Base-by-base conservation (phyloP, 64 coral and sea anemone genomes). In the Stichodactyla mertensii region DNA sequence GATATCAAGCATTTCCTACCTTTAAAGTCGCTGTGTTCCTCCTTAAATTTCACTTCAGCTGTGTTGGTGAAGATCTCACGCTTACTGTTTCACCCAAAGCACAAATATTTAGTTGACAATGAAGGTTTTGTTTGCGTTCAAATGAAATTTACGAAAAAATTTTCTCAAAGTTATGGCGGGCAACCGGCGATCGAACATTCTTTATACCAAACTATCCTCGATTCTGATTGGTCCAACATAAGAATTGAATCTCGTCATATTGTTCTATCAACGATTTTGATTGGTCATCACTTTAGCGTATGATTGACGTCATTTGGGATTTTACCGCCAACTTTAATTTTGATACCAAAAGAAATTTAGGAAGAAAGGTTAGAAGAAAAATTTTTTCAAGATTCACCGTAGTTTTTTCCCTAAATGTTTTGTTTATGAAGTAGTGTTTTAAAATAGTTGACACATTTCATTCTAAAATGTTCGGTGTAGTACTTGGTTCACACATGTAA, bases 321-420 rank as follows among this genome's bases (percentile, higher is more conserved):
- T 74, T 74, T 74, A 74, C 69, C 69, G 69, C 69, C 69, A 36
- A 74, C 69, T 74, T 74, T 23, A 74, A 74, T 74, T 6, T 27
- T 31, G 26, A 74, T 11, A 5, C 24, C 7, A 57, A 57, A 10
- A 10, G 2, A n/a, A n/a, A n/a, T n/a, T 57, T 57, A 57, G 22
- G 9, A 74, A 74, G 56, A 15, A 74, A 74, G 36, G 9, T 12
- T 20, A 9, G 62, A 66, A 66, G 22, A 66, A 6, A 66, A 20
- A n/a, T 0, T 66, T n/a, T n/a, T 66, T 5, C 5, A 66, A 66
- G 20, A n/a, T 22, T 66, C 20, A 7, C 18, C 36, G 0, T 45
- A 45, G 36, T 2, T 45, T 31, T 45, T 45, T 45, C 62, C 20
- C 4, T 7, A 66, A 62, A 8, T 22, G 19, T 66, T 66, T 66